phyloP scores from a whole-genome alignment of 2,888 invertebrate species.

The Nymphalis urticae region DNA sequence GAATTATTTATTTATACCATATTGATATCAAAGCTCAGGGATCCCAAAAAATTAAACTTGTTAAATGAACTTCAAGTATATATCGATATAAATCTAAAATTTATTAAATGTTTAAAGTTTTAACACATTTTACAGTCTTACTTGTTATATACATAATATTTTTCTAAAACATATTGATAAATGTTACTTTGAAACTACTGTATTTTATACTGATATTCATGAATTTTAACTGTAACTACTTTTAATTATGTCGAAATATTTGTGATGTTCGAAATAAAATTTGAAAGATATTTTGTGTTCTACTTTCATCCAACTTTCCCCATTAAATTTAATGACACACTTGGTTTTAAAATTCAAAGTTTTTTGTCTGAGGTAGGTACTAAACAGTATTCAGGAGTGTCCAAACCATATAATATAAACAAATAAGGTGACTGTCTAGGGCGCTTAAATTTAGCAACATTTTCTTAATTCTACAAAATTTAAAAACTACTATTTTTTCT shows the following conservation, averaged over 20 bases:
- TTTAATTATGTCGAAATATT: conserved; percentile 62
- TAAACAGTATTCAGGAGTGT: no score
- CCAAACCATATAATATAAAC: no score
- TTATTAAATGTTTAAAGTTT: neutral
- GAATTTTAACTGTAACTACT: conserved; percentile 39
- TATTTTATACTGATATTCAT: conserved; percentile 25
- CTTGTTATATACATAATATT: neutral
- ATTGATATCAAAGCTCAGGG: neutral
- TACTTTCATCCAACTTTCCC: conserved; percentile 15
- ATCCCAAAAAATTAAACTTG: neutral
- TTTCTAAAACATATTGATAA: conserved; percentile 9
- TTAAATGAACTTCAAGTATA: conserved; percentile 13
- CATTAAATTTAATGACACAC: no score
- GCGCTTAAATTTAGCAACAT: no score
- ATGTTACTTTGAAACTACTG: conserved; percentile 19
- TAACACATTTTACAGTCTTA: neutral
- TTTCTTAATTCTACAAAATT: no score
- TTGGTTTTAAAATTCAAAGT: no score
- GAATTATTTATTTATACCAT: neutral
- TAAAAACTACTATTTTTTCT: no score
- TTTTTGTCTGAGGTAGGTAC: no score
- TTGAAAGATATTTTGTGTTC: conserved; percentile 40
- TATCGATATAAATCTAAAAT: neutral
- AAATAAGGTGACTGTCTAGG: no score
- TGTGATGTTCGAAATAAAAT: conserved; percentile 71